Percentiles rank a stretch among this genome's conserved stretches.
Conservation (phyloP, 2,888 invertebrate genomes). For the Malacosoma neustria region DNA sequence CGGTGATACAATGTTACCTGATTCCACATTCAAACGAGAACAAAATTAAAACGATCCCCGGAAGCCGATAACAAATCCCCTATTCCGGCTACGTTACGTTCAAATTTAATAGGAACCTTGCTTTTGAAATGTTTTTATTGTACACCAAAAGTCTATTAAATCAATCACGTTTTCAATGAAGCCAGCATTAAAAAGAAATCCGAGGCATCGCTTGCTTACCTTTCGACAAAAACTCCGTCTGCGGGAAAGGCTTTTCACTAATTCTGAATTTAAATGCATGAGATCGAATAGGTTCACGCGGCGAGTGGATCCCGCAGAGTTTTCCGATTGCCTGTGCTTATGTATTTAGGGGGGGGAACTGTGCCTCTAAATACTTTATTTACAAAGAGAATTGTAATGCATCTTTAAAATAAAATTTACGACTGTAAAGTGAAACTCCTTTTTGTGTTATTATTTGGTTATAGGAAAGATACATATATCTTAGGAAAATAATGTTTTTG, state of each 20-base stretch:
- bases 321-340: slow-evolving; percentile 61
- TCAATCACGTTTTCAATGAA: slow-evolving; percentile 62
- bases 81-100: neutral
- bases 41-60: slow-evolving; percentile 13
- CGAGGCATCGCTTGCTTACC: slow-evolving; percentile 49
- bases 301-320: slow-evolving; percentile 45
- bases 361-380: slow-evolving; percentile 34
- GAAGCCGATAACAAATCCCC: slow-evolving; percentile 1
- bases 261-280: slow-evolving; percentile 75
- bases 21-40: slow-evolving; percentile 28
- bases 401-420: slow-evolving; percentile 39
- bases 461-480: no score
- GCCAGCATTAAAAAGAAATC: slow-evolving; percentile 45
- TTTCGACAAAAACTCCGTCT: slow-evolving; percentile 47
- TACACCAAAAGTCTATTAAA: slow-evolving; percentile 44
- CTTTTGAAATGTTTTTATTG: slow-evolving; percentile 17
- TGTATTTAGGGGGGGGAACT: slow-evolving; percentile 57
- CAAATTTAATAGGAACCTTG: slow-evolving; percentile 6
- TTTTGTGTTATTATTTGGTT: no score
- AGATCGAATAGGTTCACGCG: slow-evolving; percentile 68
- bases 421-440: slow-evolving; percentile 10
- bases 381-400: slow-evolving; percentile 43
- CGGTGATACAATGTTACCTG: slow-evolving; percentile 36
- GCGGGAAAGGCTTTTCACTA: slow-evolving; percentile 61
- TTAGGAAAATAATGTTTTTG: no score